These are phyloP conservation scores for Fopius arisanus DNA, from an alignment of 1,140 invertebrate species.

Conservation along the genomic window DNA sequence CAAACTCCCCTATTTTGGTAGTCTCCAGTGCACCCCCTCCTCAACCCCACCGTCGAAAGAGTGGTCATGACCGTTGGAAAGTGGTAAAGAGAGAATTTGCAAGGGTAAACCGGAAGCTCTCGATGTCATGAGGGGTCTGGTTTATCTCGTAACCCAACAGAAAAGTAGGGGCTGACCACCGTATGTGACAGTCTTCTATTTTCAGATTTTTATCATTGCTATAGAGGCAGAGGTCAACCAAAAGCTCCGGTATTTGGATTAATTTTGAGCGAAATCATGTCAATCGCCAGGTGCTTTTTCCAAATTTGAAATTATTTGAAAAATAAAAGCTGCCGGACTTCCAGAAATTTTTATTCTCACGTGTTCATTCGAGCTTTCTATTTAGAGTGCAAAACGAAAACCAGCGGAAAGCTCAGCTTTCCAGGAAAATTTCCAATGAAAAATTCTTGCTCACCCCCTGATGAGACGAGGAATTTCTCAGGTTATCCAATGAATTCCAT, in stretches of 20 bases:
- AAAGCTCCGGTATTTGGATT: no score
- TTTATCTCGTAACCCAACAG: constrained; percentile 34
- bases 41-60: no score
- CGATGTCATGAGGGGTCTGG: constrained; percentile 53
- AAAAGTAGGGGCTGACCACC: constrained; percentile 3
- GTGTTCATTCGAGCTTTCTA: neutral
- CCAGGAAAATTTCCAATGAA: neutral
- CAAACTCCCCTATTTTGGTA: constrained; percentile 46
- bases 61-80: constrained; percentile 51
- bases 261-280: no score
- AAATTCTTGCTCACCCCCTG: neutral
- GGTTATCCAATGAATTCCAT: neutral
- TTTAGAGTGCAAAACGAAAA: neutral
- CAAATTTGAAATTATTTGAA: no score
- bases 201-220: neutral
- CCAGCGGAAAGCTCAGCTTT: neutral
- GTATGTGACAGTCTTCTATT: neutral
- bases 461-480: neutral
- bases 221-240: neutral
- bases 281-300: no score
- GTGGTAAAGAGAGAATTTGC: constrained; percentile 63
- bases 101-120: constrained; percentile 57
- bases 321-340: no score
- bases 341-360: no score
- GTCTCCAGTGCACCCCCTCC: constrained; percentile 18